phyloP scores from a whole-genome alignment of 2,113 vertebrate genomes.

The Eubucco bourcierii region DNA sequence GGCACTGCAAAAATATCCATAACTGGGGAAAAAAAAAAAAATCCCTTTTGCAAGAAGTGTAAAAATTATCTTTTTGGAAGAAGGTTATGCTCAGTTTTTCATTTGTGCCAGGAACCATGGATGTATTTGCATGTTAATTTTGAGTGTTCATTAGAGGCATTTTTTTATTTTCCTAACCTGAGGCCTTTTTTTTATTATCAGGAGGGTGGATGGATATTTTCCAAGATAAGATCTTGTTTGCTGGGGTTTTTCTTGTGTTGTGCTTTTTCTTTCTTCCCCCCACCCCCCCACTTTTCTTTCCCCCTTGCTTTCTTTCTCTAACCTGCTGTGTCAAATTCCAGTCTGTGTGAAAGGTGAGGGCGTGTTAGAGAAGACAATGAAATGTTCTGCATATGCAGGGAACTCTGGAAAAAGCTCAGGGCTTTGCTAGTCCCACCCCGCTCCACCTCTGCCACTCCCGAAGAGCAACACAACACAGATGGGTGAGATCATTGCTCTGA shows the following conservation, averaged over 20 bases:
- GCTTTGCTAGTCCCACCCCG: slow-evolving; percentile 51
- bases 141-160: slow-evolving; percentile 42
- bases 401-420: slow-evolving; percentile 68
- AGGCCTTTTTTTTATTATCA: slow-evolving; percentile 60
- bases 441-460: slow-evolving; percentile 64
- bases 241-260: slow-evolving; percentile 43
- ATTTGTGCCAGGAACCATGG: slow-evolving; percentile 8
- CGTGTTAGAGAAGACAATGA: slow-evolving; percentile 66
- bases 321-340: slow-evolving; percentile 53
- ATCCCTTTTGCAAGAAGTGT: slow-evolving; percentile 11
- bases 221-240: slow-evolving; percentile 59
- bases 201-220: slow-evolving; percentile 60
- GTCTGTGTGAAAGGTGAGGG: slow-evolving; percentile 73
- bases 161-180: slow-evolving; percentile 69
- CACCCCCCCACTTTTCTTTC: too few relatives aligned
- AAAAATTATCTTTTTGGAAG: not conserved
- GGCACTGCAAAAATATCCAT: not conserved
- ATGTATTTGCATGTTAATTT: slow-evolving; percentile 59
- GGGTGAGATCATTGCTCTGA: slow-evolving; percentile 69
- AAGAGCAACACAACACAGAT: slow-evolving; percentile 57
- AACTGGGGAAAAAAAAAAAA: not conserved
- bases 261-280: not conserved
- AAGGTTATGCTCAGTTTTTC: not conserved
- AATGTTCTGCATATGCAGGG: slow-evolving; percentile 66
- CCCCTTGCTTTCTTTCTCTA: not conserved